Evolutionary conservation across 2,888 invertebrate genomes (phyloP), one percentile per base, ranked within the genome.

Genomic region (Erpobdella octoculata): DNA sequence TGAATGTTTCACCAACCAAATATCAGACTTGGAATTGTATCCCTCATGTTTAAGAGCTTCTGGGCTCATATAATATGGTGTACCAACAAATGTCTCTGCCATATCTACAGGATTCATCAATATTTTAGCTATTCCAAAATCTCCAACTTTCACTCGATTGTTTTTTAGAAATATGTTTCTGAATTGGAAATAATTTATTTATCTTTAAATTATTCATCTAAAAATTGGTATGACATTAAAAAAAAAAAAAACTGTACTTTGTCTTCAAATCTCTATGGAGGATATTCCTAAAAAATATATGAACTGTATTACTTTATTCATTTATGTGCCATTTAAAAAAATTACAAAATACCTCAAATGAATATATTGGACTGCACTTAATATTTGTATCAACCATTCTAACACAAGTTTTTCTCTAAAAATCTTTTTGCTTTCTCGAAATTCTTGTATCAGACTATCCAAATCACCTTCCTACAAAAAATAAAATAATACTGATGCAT

Each of bases 41-140:
- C 83, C 83, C 73, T 82, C 82, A 76, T 83, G 83, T 76, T 83
- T 83, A 35, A 83, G 77, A 31, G 83, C 83, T 75, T 83, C 83
- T 4, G 83, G 83, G 73, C 82, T 83, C 83, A 83, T 83, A 76
- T 82, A 83, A 75, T 82, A 83, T 6, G 83, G 83, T 2, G 83
- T 83, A 0, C 83, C 83, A 33, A 81, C 80, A 75, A 83, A 83
- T 4, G 83, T 83, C 2, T 80, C 80, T 0, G 83, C 83, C 76
- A 83, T 78, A 73, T 83, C 83, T 37, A 79, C 78, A 5, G 83
- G 81, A 18, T 81, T 81, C 79, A 81, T 81, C 70, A 83, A 72
- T 46, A 83, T 81, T n/a, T 83, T 76, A 36, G 83, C 83, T 35
- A 83, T 83, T 31, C 83, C 83, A 79, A 83, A 83, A 76, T 83